phyloP scores from a whole-genome alignment of 2,113 vertebrate genomes.

The Rhea pennata region DNA sequence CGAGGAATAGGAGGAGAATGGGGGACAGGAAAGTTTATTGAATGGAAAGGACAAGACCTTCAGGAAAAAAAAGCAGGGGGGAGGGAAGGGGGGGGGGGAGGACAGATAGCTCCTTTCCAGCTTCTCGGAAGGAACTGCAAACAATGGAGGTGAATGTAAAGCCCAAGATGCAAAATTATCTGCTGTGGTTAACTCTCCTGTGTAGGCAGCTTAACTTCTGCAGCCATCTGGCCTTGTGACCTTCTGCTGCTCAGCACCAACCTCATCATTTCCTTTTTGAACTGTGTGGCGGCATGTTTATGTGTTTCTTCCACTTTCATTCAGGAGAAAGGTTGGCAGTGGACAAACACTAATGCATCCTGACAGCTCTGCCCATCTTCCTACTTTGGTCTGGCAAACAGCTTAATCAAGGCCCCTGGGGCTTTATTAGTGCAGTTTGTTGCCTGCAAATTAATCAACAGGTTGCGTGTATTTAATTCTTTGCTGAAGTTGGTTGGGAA shows the following conservation, averaged over 20 bases:
- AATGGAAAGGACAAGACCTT: background rate
- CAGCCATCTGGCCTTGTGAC: background rate
- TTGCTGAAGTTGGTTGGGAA: slow-evolving; percentile 2
- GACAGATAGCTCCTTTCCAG: background rate
- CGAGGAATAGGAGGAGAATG: background rate
- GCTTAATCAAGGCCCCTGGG: slow-evolving; percentile 52
- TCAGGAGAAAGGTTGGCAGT: slow-evolving; percentile 16
- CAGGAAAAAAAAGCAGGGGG: background rate
- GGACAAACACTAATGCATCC: slow-evolving; percentile 52
- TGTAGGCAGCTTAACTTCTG: background rate
- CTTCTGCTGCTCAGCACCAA: background rate
- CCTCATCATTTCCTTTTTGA: background rate
- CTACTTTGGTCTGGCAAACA: slow-evolving; percentile 51
- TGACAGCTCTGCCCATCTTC: slow-evolving; percentile 65
- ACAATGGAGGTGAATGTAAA: slow-evolving; percentile 12
- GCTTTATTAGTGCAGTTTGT: slow-evolving; percentile 54
- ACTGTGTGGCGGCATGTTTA: background rate
- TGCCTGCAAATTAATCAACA: slow-evolving; percentile 68
- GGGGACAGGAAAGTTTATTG: background rate
- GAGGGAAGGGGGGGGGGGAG: background rate
- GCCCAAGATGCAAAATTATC: background rate
- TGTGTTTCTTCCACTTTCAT: background rate
- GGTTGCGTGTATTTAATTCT: slow-evolving; percentile 49
- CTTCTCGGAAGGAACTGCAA: slow-evolving; percentile 2
- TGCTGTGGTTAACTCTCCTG: background rate